Evolutionary conservation across 1,140 invertebrate species (phyloP), one percentile per base, ranked within the genome.

Genomic region (Helicoverpa zea): DNA sequence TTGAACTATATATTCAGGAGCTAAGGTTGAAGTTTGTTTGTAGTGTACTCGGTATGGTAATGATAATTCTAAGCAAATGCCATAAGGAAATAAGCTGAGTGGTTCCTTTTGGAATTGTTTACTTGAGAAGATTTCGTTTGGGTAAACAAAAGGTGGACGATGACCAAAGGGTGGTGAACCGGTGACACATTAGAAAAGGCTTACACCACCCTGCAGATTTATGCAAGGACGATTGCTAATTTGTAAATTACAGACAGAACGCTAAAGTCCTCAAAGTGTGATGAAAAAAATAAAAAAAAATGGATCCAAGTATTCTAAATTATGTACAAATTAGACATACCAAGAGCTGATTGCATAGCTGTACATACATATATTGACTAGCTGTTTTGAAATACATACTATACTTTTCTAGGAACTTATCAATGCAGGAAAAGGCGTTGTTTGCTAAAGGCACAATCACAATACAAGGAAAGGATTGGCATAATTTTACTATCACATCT

Each of bases 51-150:
- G 75, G 75, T 66, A 77, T 75, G 80, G 87, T 89, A 90, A 91
- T 92, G 91, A 90, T 92, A 88, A 92, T 92, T 91, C 87, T 90
- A 91, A 91, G 89, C 88, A 91, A 93, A 93, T 92, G 91, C 92
- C 87, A 91, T 89, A 87, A 88, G 86, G 88, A 86, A 87, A 91
- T 88, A 85, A 87, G 84, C 83, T 68, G 81, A 84, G 84, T 84
- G 86, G 83, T 88, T 85, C 87, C 86, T 88, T 87, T 83, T 88
- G 83, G 88, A 88, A 91, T 90, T 88, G 89, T 85, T 86, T 81
- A 79, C 82, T 83, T 83, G 70, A 68, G 72, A 79, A 79, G 78
- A 68, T 61, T 66, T 70, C 47, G 56, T 66, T 74, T 64, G 61
- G 51, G 78, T 80, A 83, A 76, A 82, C 76, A 75, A 80, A 74